Evolutionary conservation across 2,113 vertebrate species (phyloP), one percentile per base, ranked within the genome.

Genomic region (Hippocampus barbouri): DNA sequence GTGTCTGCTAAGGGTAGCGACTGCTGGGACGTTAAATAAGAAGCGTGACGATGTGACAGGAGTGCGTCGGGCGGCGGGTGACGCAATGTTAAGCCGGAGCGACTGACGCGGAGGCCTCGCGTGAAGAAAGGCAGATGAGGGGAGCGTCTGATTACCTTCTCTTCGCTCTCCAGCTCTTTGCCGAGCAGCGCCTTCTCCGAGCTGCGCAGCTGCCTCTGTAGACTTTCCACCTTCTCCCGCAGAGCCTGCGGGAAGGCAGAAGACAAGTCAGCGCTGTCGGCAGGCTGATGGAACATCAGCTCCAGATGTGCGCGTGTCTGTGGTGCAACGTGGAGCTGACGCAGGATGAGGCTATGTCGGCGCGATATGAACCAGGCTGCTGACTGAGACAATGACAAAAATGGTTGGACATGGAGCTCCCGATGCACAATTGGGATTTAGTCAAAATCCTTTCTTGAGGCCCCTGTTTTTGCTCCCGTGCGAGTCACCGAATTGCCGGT

Each of bases 81-180:
- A 87, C 54, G 78, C 59, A 76, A 69, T 5, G 1, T 41, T 68
- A 56, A 51, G 47, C 16, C 66, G 59, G 57, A 41, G 20, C 62
- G 70, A 83, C 65, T 72, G 10, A 23, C n/a, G 3, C 23, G 15
- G 66, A 27, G 69, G 54, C 43, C 47, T 68, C 60, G 25, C 56
- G 65, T 1, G 34, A 54, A 53, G 54, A 56, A 75, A 69, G 7
- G 68, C 54, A 23, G 34, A 60, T 65, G 54, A 40, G 14, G 53
- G 27, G 34, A 34, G 8, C 66, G 53, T 20, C 0, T 0, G 0
- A 0, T 75, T 94, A 99, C 97, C 97, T 97, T 95, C 67, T 96
- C 94, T 12, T 95, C 93, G 0, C 80, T 82, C 81, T 95, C 93
- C 66, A 99, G 83, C 74, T 96, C 95, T 84, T 86, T 92, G 78